These are phyloP conservation scores for Temnothorax nylanderi DNA, from an alignment of 1,140 invertebrate genomes.

Conservation along the genomic window DNA sequence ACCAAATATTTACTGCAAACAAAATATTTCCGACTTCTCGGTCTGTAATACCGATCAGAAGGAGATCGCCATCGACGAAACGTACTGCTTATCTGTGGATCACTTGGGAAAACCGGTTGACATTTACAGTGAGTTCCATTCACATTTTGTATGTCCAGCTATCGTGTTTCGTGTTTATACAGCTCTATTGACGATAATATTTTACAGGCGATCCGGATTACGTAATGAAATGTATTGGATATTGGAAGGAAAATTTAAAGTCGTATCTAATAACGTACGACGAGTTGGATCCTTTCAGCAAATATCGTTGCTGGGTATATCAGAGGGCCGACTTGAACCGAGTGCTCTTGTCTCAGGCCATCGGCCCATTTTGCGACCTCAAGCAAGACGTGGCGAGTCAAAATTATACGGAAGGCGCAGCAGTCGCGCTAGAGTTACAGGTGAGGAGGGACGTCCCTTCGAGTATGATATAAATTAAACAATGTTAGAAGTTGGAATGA, in stretches of 20 bases:
- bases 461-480: not conserved
- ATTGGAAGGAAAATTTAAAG: slow-evolving; percentile 99
- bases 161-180: not conserved
- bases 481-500: not conserved
- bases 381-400: slow-evolving; percentile 96
- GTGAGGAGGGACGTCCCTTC: slow-evolving; percentile 85
- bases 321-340: slow-evolving; percentile 97
- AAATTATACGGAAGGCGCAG: slow-evolving; percentile 95
- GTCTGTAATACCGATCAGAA: slow-evolving; percentile 97
- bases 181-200: slow-evolving; percentile 3
- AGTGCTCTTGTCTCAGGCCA: slow-evolving; percentile 95
- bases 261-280: slow-evolving; percentile 99
- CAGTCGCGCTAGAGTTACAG: slow-evolving; percentile 94
- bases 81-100: slow-evolving; percentile 98
- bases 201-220: slow-evolving; percentile 96
- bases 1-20: slow-evolving; percentile 96
- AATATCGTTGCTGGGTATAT: slow-evolving; percentile 99
- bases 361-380: slow-evolving; percentile 96
- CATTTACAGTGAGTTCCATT: slow-evolving; percentile 91
- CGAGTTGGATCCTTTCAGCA: slow-evolving; percentile 97
- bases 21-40: slow-evolving; percentile 97
- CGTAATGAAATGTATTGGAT: slow-evolving; percentile 98
- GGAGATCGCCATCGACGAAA: slow-evolving; percentile 96
- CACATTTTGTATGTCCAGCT: not conserved
- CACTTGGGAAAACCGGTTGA: slow-evolving; percentile 96